Evolutionary conservation across 64 coral and sea anemone genomes (phyloP).

Genomic region (Montipora efflorescens): DNA sequence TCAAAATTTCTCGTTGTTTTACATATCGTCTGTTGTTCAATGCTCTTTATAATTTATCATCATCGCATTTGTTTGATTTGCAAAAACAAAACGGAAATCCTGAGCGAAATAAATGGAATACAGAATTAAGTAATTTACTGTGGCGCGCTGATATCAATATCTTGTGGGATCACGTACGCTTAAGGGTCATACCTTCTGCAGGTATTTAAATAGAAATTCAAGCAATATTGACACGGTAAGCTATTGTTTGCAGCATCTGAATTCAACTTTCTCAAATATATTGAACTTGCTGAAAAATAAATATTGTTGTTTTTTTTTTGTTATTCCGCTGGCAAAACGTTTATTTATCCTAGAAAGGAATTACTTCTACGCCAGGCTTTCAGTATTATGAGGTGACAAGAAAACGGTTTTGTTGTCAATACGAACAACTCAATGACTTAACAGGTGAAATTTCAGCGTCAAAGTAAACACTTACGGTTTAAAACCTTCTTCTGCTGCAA

Average conservation of each 20-base stretch:
- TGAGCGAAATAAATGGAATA: background rate
- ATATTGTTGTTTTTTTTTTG: background rate
- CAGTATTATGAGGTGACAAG: background rate
- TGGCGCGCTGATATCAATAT: background rate
- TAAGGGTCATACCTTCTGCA: background rate
- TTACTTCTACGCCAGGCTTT: background rate
- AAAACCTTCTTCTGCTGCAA: background rate
- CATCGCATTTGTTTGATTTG: too few species aligned
- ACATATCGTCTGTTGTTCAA: too few species aligned
- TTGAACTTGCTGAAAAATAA: background rate
- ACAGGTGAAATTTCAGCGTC: constrained; percentile 30
- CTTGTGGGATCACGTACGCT: background rate
- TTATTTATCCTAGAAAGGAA: background rate
- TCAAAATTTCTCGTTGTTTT: too few species aligned
- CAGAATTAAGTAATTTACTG: background rate
- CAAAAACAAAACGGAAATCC: too few species aligned
- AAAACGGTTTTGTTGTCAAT: background rate
- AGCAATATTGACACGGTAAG: background rate
- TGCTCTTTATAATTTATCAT: too few species aligned
- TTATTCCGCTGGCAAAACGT: too few species aligned
- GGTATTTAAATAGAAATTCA: background rate
- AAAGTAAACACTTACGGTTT: background rate
- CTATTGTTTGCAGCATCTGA: background rate
- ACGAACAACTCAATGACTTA: background rate
- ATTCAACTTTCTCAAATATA: background rate